Evolutionary conservation across 37 sponge, comb jelly and placozoan species (phyloP).

Genomic region (Ephydatia muelleri): DNA sequence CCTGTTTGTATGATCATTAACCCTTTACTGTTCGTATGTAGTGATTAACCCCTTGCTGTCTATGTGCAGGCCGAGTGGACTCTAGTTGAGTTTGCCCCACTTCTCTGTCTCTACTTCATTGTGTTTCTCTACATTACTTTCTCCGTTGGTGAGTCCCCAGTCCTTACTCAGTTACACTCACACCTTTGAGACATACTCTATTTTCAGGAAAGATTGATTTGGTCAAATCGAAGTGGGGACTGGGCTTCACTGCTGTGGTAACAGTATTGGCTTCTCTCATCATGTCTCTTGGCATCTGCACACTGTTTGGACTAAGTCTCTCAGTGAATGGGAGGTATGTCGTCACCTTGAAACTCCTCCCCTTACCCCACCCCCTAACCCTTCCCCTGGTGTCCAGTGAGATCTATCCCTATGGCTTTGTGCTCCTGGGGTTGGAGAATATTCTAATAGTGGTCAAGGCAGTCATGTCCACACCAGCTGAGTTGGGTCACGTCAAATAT

Average conservation of each 20-base stretch:
- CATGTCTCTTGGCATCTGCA: slow-evolving; percentile 97
- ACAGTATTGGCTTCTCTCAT: slow-evolving; percentile 81
- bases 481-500: slow-evolving; percentile 60
- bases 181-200: neutral
- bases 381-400: slow-evolving; percentile 58
- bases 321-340: slow-evolving; percentile 79
- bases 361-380: neutral
- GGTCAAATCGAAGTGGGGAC: slow-evolving; percentile 88
- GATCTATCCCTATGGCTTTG: slow-evolving; percentile 91
- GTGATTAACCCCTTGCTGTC: slow-evolving; percentile 5
- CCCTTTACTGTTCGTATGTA: neutral
- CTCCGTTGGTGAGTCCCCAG: slow-evolving; percentile 84
- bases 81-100: slow-evolving; percentile 72
- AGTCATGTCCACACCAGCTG: slow-evolving; percentile 88
- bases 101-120: slow-evolving; percentile 76
- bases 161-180: neutral
- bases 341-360: neutral
- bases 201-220: slow-evolving; percentile 89
- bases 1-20: neutral
- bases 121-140: slow-evolving; percentile 94
- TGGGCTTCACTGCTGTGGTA: slow-evolving; percentile 82
- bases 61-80: slow-evolving; percentile 50
- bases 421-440: slow-evolving; percentile 95
- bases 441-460: slow-evolving; percentile 91
- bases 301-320: slow-evolving; percentile 87